Evolutionary conservation across 2,888 invertebrate genomes (phyloP).

Genomic region (Tuberolachnus salignus): DNA sequence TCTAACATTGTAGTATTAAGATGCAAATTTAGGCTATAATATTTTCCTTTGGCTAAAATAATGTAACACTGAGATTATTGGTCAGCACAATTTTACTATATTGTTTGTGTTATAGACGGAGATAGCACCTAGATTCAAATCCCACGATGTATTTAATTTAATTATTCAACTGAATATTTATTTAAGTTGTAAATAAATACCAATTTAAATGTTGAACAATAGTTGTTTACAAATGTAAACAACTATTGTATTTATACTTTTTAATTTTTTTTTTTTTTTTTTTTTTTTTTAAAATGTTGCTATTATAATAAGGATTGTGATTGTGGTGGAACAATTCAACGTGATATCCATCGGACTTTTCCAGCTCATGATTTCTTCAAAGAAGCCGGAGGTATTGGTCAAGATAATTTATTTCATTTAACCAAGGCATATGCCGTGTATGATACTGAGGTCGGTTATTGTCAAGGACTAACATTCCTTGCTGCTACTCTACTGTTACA

Average conservation of each 20-base stretch:
- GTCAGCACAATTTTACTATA: no score
- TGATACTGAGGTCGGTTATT: conserved; percentile 97
- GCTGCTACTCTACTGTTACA: conserved; percentile 94
- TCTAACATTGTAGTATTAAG: not conserved
- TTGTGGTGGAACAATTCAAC: conserved; percentile 91
- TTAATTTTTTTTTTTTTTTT: conserved; percentile 5
- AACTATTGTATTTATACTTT: not conserved
- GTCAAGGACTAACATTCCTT: conserved; percentile 97
- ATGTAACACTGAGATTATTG: no score
- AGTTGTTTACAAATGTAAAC: no score
- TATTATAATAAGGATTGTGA: conserved; percentile 76
- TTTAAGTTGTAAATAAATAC: no score
- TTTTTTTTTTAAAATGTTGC: conserved; percentile 58
- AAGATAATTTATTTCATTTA: conserved; percentile 93
- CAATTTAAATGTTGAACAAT: no score
- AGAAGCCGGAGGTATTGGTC: conserved; percentile 92
- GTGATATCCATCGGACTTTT: conserved; percentile 97
- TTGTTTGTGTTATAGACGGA: no score
- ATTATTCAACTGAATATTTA: not conserved
- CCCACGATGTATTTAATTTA: not conserved
- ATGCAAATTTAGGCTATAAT: not conserved
- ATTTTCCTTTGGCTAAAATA: no score
- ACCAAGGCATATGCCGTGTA: conserved; percentile 97
- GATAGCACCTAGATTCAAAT: no score
- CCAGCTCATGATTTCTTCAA: conserved; percentile 98